A percentile compares a stretch with the other conserved stretches of the same genome.
Evolutionary conservation across 2,888 invertebrate genomes (phyloP).

Genomic region (Euplexia lucipara): DNA sequence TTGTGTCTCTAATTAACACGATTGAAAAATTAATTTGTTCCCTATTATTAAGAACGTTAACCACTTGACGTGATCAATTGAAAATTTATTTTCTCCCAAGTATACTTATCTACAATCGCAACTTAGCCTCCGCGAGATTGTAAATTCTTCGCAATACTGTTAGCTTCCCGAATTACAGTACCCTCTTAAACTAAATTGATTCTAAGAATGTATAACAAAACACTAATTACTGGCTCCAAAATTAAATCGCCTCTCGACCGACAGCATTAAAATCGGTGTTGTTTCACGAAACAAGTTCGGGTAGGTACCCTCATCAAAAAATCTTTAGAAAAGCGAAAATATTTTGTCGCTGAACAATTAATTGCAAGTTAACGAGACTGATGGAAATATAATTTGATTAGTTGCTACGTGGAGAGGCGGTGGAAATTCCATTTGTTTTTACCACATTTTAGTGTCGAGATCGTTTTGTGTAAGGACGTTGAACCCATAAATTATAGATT

Average conservation of each 20-base stretch:
- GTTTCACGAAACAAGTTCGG: conserved; percentile 70
- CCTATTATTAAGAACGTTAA: too few species aligned
- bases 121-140: not conserved
- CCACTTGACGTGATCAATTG: too few species aligned
- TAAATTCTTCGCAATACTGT: not conserved
- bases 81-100: too few species aligned
- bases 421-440: conserved; percentile 37
- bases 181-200: conserved; percentile 42
- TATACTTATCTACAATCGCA: too few species aligned
- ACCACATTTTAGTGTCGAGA: conserved; percentile 17
- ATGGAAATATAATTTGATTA: conserved; percentile 63
- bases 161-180: conserved; percentile 16
- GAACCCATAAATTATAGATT: too few species aligned
- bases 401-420: conserved; percentile 29
- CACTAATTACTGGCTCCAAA: conserved; percentile 44
- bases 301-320: conserved; percentile 86
- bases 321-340: conserved; percentile 82
- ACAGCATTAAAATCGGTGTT: conserved; percentile 72
- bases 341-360: conserved; percentile 82
- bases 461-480: conserved; percentile 1
- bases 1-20: too few species aligned
- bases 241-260: conserved; percentile 32
- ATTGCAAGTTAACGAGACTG: conserved; percentile 54
- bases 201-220: conserved; percentile 21
- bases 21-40: too few species aligned